phyloP scores from a whole-genome alignment of 2,113 vertebrate species.

The Megaptera novaeangliae region DNA sequence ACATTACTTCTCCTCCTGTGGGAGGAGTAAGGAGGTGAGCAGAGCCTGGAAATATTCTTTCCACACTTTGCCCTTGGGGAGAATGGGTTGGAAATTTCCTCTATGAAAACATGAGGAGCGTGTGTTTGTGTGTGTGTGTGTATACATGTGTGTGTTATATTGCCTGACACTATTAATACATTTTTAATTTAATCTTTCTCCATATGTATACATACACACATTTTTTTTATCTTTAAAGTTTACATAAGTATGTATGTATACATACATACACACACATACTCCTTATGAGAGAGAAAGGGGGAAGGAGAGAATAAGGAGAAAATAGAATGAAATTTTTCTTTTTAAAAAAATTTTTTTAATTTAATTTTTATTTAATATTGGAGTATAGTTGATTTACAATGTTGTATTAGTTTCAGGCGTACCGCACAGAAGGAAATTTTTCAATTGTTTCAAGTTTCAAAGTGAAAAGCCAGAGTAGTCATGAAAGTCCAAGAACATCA shows the following conservation, averaged over 20 bases:
- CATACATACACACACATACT: background rate
- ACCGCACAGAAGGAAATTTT: background rate
- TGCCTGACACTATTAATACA: background rate
- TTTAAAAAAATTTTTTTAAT: no score
- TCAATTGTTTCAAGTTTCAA: background rate
- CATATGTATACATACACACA: background rate
- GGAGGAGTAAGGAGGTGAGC: background rate
- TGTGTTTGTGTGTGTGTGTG: background rate
- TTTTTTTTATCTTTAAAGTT: background rate
- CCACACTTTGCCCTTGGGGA: background rate
- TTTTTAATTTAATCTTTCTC: background rate
- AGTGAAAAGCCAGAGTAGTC: background rate
- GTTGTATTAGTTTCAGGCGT: no score
- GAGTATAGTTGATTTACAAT: no score
- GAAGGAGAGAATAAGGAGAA: background rate
- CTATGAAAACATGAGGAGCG: background rate
- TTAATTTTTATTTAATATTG: no score
- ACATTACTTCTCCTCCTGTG: background rate
- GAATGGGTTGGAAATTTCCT: background rate
- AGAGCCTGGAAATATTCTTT: background rate
- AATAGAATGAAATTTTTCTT: background rate
- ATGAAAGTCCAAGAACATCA: background rate
- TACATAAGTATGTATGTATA: background rate
- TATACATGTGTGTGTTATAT: background rate
- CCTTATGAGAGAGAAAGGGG: background rate